Base-by-base conservation (phyloP, 2,888 invertebrate genomes). In the Gandaritis pyraliata region DNA sequence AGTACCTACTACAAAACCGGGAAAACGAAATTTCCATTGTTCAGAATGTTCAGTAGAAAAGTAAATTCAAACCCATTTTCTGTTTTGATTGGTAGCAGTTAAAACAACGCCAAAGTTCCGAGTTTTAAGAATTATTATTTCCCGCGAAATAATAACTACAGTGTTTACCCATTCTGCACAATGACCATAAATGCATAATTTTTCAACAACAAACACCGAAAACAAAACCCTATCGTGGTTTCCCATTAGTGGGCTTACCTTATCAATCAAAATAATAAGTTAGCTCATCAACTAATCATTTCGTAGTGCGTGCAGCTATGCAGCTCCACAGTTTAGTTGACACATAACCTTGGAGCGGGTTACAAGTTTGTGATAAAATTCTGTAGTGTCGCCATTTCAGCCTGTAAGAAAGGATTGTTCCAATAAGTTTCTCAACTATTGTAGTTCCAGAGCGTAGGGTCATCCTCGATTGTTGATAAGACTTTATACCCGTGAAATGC, bases 401-500 rank as follows among this genome's bases (percentile, higher is more conserved):
- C 3, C 23, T 30, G 13, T 46, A 29, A 50, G 30, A 33, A 15
- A 23, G 50, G 39, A 58, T 63, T 58, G 58, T 58, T 55, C 51
- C 36, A 53, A 55, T 50, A 33, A 46, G 52, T 66, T 70, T 61
- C 79, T 47, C 77, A 79, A 83, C 71, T 58, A 70, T 57, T 53
- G 51, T 46, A 12, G 61, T 66, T 64, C 58, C 68, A 62, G 38
- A 62, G 61, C 58, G 60, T 63, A 63, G 63, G 72, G 73, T 71
- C 72, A 68, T 53, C 64, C 54, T 60, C 51, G 48, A 50, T 64
- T 66, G 72, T 68, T 61, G 66, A 69, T 63, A 69, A 64, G 61
- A 72, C 73, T 70, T 75, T 81, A 78, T 76, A 78, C 78, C 68
- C 65, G 75, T 76, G 77, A 68, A 68, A 72, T 74, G 77, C 48